Evolutionary conservation across 2,888 invertebrate genomes (phyloP).

Genomic region (Lypha dubia): DNA sequence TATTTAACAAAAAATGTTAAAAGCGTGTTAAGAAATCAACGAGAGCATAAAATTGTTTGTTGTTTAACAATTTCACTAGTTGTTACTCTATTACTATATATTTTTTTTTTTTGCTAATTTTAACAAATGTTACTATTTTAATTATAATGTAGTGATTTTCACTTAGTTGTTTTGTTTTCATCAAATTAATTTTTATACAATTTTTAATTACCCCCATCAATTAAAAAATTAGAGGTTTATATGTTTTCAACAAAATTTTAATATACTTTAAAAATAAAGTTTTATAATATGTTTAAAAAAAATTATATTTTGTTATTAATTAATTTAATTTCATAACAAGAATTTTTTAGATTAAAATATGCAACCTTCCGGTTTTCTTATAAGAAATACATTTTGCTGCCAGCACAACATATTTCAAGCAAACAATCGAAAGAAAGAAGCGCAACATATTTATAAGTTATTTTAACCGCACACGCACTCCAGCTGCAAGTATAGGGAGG

Average conservation of each 20-base stretch:
- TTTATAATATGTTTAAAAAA: too few species aligned
- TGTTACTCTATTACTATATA: background rate
- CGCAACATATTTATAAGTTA: constrained; percentile 38
- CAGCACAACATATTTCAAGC: constrained; percentile 9
- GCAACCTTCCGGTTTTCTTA: constrained; percentile 16
- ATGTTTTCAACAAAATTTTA: too few species aligned
- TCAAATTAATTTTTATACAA: background rate
- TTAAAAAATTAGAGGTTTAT: background rate
- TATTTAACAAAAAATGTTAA: constrained; percentile 9
- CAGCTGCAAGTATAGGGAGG: background rate
- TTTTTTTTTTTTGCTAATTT: background rate
- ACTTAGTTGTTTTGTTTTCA: background rate
- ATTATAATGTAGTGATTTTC: constrained; percentile 22
- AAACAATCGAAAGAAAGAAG: constrained; percentile 9
- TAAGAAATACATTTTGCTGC: background rate
- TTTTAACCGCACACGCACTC: constrained; percentile 20
- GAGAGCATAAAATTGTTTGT: constrained; percentile 48
- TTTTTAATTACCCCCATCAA: background rate
- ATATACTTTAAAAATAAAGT: background rate
- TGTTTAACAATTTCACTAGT: constrained; percentile 5
- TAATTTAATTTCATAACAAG: constrained; percentile 16
- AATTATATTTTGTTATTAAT: background rate
- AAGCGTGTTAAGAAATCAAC: constrained; percentile 43
- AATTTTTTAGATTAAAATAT: constrained; percentile 12
- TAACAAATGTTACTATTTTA: constrained; percentile 22